These are phyloP conservation scores for Holothuria glaberrima DNA, from an alignment of 35 echinoderm and acorn worm species.

Conservation along the genomic window DNA sequence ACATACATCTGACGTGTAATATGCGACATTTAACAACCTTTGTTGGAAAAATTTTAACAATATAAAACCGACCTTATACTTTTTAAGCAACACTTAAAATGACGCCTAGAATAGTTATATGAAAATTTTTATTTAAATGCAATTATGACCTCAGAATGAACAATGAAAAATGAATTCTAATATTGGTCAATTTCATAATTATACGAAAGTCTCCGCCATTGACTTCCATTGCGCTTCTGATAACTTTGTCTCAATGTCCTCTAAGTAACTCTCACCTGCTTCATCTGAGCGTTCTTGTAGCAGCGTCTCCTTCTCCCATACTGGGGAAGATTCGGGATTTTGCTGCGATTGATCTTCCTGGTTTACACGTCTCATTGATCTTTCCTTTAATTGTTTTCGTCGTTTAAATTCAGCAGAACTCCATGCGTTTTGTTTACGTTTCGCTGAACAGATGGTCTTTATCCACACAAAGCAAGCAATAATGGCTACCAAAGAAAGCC, in stretches of 20 bases:
- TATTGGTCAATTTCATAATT: not conserved
- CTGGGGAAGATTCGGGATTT: not conserved
- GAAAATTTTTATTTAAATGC: too few species aligned
- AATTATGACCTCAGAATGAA: too few species aligned
- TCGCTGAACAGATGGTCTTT: conserved; percentile 22
- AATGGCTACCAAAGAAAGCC: not conserved
- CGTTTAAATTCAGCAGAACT: not conserved
- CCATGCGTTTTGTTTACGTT: not conserved
- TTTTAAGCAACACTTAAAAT: too few species aligned
- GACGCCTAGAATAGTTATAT: too few species aligned
- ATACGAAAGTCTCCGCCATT: conserved; percentile 21
- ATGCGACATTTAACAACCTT: too few species aligned
- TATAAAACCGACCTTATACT: too few species aligned
- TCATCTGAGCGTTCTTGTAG: not conserved
- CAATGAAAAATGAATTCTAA: too few species aligned
- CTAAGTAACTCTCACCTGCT: not conserved
- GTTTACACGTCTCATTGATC: not conserved
- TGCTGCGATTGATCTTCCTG: too few species aligned
- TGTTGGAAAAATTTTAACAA: too few species aligned
- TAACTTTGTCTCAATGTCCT: not conserved
- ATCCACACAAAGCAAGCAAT: conserved; percentile 25
- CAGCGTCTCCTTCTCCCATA: conserved; percentile 25
- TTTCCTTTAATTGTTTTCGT: not conserved
- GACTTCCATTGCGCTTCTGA: conserved; percentile 33
- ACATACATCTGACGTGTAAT: too few species aligned